Base-by-base conservation (phyloP, 2,797 vertebrate genomes). In the Lophius americanus region DNA sequence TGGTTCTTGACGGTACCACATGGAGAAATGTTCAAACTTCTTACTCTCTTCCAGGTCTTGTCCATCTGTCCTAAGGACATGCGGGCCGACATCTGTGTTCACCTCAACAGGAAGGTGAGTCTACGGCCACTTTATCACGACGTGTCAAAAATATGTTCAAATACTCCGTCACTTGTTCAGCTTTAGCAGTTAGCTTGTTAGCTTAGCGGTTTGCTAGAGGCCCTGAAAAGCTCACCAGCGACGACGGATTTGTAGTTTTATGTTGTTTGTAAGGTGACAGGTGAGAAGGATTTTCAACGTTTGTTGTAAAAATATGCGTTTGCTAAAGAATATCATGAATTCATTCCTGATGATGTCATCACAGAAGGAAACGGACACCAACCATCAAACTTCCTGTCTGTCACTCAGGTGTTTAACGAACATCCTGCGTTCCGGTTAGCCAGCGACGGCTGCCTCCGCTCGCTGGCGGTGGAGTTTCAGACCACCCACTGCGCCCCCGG, bases 31-130 rank as follows among this genome's bases (percentile, higher is more conserved):
- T 50, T 41, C 1, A 12, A 37, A 36, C 7, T 2, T 80, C 5
- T 70, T 5, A 41, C 4, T 70, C 47, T 78, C 57, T 53, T 75
- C 12, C 63, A 91, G 88, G 89, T 91, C 2, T 58, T 91, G 3
- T 90, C 87, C 66, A 88, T 86, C 58, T 91, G 97, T 90, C 97
- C 97, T 4, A 99, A 99, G 84, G 97, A 99, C 86, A 98, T 98
- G 97, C 92, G 97, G 62, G 97, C 97, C 0, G 97, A 99, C 82
- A 99, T 99, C 88, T 99, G 97, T 0, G 97, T 99, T 65, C 97
- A 99, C 79, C 95, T 99, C 58, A 99, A 99, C 92, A 90, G 97
- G 44, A 98, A 99, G 66, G 89, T 88, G 33, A 0, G 65, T 60
- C 1, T 38, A 10, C 6, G 38, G 11, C 23, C 4, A 23, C 13